A percentile compares a stretch with the other conserved stretches of the same genome.
Conservation (phyloP, 1,140 invertebrate species). For the Muscidifurax raptorellus region DNA sequence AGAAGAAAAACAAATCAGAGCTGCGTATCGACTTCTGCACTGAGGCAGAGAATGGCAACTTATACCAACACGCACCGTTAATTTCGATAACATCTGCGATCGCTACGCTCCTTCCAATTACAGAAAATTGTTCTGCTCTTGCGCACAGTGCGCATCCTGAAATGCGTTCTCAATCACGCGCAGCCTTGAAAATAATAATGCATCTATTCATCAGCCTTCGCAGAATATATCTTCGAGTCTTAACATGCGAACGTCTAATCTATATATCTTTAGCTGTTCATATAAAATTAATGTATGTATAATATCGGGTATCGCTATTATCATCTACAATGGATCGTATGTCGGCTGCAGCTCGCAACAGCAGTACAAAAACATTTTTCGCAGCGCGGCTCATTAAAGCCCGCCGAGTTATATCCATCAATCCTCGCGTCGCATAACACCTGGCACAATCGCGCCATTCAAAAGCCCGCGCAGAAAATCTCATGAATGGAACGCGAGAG, state of each 20-base stretch:
- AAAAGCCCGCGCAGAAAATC: background rate
- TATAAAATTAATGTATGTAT: background rate
- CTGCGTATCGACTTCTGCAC: background rate
- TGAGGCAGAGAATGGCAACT: background rate
- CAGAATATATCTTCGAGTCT: background rate
- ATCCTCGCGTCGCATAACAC: too few relatives aligned
- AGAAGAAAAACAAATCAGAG: background rate
- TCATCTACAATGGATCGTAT: too few relatives aligned
- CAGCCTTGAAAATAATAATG: background rate
- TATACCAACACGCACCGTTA: background rate
- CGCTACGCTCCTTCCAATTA: slow-evolving; percentile 25
- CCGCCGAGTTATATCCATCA: too few relatives aligned
- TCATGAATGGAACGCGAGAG: background rate
- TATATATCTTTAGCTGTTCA: background rate
- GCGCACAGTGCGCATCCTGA: slow-evolving; percentile 1
- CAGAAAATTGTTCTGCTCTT: slow-evolving; percentile 24
- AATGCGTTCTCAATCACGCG: background rate
- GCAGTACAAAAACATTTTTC: background rate
- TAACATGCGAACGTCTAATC: background rate
- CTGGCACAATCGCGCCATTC: background rate
- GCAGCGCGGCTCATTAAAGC: too few relatives aligned
- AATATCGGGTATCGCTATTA: background rate
- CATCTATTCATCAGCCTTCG: background rate
- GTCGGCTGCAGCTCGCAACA: too few relatives aligned
- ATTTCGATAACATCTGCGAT: slow-evolving; percentile 32